Percentiles rank a stretch among this genome's conserved stretches.
Conservation (phyloP, 2,888 invertebrate species). For the Mythimna albipuncta region DNA sequence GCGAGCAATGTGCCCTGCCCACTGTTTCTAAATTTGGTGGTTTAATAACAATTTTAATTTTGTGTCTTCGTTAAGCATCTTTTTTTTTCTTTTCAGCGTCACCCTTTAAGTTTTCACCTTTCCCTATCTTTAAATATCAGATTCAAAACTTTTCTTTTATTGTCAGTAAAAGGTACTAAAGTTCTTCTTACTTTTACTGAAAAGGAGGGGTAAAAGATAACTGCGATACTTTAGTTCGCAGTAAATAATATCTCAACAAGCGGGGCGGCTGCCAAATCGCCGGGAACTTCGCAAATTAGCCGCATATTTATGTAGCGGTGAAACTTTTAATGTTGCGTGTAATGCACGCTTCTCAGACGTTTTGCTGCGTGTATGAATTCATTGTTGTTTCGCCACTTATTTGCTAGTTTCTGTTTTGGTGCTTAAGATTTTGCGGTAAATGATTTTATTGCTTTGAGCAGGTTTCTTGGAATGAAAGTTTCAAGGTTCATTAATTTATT, state of each 20-base stretch:
- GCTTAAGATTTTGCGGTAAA: conserved; percentile 18
- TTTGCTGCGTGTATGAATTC: conserved; percentile 66
- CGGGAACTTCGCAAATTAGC: conserved; percentile 76
- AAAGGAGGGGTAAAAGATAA: conserved; percentile 49
- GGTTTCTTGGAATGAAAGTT: background rate
- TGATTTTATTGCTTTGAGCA: conserved; percentile 13
- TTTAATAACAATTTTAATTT: background rate
- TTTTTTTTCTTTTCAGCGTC: background rate
- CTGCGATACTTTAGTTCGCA: conserved; percentile 52
- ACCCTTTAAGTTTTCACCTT: background rate
- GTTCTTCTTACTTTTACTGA: conserved; percentile 10
- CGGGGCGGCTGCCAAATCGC: conserved; percentile 60
- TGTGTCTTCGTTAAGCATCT: background rate
- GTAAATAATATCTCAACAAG: conserved; percentile 60
- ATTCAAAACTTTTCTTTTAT: conserved; percentile 32
- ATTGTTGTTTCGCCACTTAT: conserved; percentile 56
- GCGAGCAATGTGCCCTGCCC: too few species aligned
- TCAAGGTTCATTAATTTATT: background rate
- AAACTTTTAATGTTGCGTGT: conserved; percentile 81
- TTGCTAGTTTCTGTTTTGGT: conserved; percentile 51
- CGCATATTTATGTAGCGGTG: conserved; percentile 80
- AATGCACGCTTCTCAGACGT: conserved; percentile 70
- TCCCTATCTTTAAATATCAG: conserved; percentile 2
- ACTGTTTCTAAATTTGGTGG: too few species aligned
- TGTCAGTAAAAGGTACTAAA: conserved; percentile 24